These are phyloP conservation scores for Athalia cordata DNA, from an alignment of 2,888 invertebrate genomes.

Conservation along the genomic window DNA sequence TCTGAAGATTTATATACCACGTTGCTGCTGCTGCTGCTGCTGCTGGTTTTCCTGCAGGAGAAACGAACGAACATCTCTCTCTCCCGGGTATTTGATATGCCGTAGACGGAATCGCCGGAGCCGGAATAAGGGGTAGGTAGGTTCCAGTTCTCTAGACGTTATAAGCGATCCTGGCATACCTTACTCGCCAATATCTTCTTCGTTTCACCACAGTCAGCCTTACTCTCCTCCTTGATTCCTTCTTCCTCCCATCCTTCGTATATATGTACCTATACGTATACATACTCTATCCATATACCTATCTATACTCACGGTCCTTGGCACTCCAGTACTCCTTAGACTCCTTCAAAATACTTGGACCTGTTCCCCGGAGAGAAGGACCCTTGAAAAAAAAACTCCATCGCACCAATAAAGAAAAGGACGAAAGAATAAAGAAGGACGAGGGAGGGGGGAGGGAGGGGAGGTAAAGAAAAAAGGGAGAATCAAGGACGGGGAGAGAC, in stretches of 20 bases:
- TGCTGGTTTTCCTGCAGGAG: too few species aligned
- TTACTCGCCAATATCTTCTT: conserved; percentile 40
- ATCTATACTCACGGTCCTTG: not conserved
- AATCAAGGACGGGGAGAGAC: conserved; percentile 17
- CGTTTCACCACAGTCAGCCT: not conserved
- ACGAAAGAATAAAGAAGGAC: not conserved
- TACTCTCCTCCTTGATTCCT: not conserved
- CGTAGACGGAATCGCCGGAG: conserved; percentile 4
- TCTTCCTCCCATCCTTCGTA: not conserved
- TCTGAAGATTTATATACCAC: too few species aligned
- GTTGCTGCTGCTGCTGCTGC: too few species aligned
- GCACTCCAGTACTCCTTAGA: conserved; percentile 17
- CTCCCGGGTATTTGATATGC: conserved; percentile 31
- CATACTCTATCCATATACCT: not conserved
- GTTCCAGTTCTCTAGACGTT: conserved; percentile 25
- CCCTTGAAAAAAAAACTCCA: conserved; percentile 13
- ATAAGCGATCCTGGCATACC: conserved; percentile 43
- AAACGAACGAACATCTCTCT: not conserved
- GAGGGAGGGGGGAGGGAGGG: not conserved
- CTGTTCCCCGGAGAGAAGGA: conserved; percentile 7
- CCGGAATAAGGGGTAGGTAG: not conserved
- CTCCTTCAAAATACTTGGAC: conserved; percentile 38
- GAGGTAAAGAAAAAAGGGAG: not conserved
- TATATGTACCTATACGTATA: not conserved
- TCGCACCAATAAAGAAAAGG: not conserved